Percentiles rank a stretch among this genome's conserved stretches.
These are phyloP conservation scores for Mormyrops attenuatus DNA, from an alignment of 2,797 vertebrate species.

Conservation along the genomic window DNA sequence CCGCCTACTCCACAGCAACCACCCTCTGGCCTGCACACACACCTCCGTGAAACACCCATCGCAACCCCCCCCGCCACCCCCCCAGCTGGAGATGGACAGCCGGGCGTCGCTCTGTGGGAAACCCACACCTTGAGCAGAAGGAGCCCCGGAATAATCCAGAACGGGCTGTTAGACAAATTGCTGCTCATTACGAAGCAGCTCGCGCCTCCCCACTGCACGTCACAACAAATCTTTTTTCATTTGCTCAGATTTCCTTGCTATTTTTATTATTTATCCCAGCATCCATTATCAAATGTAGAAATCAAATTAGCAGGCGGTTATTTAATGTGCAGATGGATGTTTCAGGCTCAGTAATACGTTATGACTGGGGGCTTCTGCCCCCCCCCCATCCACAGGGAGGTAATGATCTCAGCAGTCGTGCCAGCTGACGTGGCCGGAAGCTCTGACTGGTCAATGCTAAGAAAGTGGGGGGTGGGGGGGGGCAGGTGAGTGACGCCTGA, in stretches of 20 bases:
- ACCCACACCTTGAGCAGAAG: slow-evolving; percentile 35
- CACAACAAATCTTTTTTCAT: slow-evolving; percentile 99
- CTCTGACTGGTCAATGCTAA: not conserved
- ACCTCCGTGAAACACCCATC: not conserved
- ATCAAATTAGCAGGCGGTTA: slow-evolving; percentile 98
- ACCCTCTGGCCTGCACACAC: not conserved
- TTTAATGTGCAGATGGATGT: slow-evolving; percentile 87
- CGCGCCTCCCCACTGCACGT: slow-evolving; percentile 91
- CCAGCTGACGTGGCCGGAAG: not conserved
- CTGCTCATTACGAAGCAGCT: slow-evolving; percentile 97
- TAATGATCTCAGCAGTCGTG: not conserved
- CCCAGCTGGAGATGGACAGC: not conserved
- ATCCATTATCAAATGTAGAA: slow-evolving; percentile 98
- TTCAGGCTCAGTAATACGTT: slow-evolving; percentile 73
- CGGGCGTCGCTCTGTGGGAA: slow-evolving; percentile 27
- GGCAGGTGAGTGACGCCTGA: not conserved
- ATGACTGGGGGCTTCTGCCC: slow-evolving; percentile 38
- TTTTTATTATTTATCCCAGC: slow-evolving; percentile 95
- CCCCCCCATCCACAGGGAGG: not conserved
- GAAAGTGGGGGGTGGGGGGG: not conserved
- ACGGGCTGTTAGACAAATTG: slow-evolving; percentile 94
- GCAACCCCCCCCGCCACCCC: not conserved
- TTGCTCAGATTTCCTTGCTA: slow-evolving; percentile 99
- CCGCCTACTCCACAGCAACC: not conserved
- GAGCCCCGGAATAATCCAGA: slow-evolving; percentile 37